Base-by-base conservation (phyloP, 37 sponge, comb jelly and placozoan genomes). In the Ephydatia muelleri region DNA sequence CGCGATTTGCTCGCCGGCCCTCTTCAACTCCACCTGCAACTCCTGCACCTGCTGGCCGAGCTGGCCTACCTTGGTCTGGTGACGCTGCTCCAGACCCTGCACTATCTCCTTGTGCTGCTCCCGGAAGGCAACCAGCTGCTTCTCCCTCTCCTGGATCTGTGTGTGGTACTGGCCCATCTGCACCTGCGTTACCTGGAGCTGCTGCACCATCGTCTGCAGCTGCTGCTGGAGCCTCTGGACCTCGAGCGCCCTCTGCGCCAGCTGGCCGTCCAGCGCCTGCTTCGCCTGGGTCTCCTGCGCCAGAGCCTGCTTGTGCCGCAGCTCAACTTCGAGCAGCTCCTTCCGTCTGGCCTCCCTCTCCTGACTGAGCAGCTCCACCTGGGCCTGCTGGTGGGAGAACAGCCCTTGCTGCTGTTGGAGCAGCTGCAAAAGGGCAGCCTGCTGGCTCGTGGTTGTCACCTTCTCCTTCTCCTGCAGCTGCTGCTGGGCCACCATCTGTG, bases 331-430 rank as follows among this genome's bases (percentile, higher is more conserved):
- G n/a, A 76, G 71, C 37, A 75, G 79, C 85, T 87, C 77, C 72
- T 81, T 68, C 21, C 86, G 64, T 71, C 77, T 68, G 0, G 80
- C 23, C 33, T 90, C 91, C 26, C 76, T 77, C 35, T 65, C 86
- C 68, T 94, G 75, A 16, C 82, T 88, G 47, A 84, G 77, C 67
- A 86, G 81, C 37, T 91, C 84, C 12, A 89, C 80, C 38, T 81
- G 85, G 3, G 73, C 23, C 79, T 91, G 92, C 74, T 94, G 95
- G 72, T 88, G 89, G 29, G 87, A 85, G 71, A 91, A 82, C 87
- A 87, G 76, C 23, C 75, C 88, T 65, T 89, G 92, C 77, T 91
- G 92, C 73, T 94, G 95, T 49, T 94, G 92, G 3, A 90, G 80
- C 16, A 90, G 73, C 37, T 90, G 82, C 79, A 93, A 71, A 38